Base-by-base conservation (phyloP, 2,888 invertebrate genomes). In the Drepana falcataria region DNA sequence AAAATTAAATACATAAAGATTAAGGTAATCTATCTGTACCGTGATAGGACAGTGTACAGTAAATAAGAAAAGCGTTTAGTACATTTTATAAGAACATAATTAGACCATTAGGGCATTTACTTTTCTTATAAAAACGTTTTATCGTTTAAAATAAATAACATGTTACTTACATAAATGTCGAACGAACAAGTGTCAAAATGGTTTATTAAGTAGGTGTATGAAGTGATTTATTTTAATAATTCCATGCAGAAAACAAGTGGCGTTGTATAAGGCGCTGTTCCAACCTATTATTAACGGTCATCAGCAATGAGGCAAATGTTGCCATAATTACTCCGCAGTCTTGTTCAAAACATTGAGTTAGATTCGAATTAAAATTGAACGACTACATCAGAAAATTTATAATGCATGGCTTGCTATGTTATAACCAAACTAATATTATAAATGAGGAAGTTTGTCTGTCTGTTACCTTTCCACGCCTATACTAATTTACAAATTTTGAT, bases 251-350 rank as follows among this genome's bases (percentile, higher is more conserved):
- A 44, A 44, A 44, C 44, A 44, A 3, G 9, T 9, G 44, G 3
- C 3, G 40, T 7, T 40, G 40, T 40, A 40, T 40, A 40, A 40
- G 40, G 44, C 9, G 44, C 9, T 53, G 53, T 52, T 55, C 47
- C 34, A 74, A 73, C 73, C 70, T 69, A 61, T 75, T 67, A 77
- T 79, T 78, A 78, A 60, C 58, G 56, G 64, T 68, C 71, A 75
- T 76, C 68, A 75, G 70, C 69, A 68, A 54, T 9, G 44, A 44
- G 44, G 44, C 44, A 44, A 44, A 51, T 40, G 51, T 51, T 51
- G 9, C 9, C 49, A 49, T 49, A 49, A 34, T 37, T 40, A 40
- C 40, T 35, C 41, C 41, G 33, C 49, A 37, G 41, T 7, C 51
- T 51, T 21, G 37, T 41, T 44, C 9, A 44, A 44, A 44, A 44